Percentiles rank a stretch among this genome's conserved stretches.
These are phyloP conservation scores for Procambarus virginalis DNA, from an alignment of 1,140 invertebrate species.

Conservation along the genomic window DNA sequence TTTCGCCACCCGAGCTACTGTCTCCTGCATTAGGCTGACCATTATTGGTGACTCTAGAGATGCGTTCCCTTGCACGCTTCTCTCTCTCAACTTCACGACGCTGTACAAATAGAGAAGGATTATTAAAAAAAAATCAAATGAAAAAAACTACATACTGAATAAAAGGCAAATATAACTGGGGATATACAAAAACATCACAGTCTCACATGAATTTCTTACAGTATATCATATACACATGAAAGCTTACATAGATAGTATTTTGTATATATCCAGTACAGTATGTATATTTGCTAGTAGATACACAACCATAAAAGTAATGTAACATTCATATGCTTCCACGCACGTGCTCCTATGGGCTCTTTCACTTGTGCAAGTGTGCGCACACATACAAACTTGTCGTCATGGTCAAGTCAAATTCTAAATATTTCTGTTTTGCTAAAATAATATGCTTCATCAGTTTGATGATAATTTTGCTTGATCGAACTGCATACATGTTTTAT, in stretches of 20 bases:
- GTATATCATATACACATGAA: too few species aligned
- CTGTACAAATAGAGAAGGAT: constrained; percentile 6
- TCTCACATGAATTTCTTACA: too few species aligned
- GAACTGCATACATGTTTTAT: not conserved
- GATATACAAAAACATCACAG: not conserved
- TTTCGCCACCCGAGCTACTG: constrained; percentile 64
- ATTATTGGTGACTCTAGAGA: not conserved
- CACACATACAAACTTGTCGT: not conserved
- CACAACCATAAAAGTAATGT: too few species aligned
- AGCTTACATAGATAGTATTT: too few species aligned
- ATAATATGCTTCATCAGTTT: not conserved
- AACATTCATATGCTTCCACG: too few species aligned
- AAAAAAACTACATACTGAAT: not conserved
- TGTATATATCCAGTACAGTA: too few species aligned
- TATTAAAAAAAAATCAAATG: not conserved
- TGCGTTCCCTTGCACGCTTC: constrained; percentile 40
- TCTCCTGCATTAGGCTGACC: constrained; percentile 22
- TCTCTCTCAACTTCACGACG: constrained; percentile 59
- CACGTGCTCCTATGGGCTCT: too few species aligned
- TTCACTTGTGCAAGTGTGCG: too few species aligned
- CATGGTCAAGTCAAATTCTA: not conserved
- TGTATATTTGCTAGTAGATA: too few species aligned
- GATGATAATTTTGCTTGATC: not conserved
- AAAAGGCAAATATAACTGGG: not conserved
- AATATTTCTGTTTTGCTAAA: not conserved